Base-by-base conservation (phyloP, 2,113 vertebrate genomes). In the Mesitornis unicolor region DNA sequence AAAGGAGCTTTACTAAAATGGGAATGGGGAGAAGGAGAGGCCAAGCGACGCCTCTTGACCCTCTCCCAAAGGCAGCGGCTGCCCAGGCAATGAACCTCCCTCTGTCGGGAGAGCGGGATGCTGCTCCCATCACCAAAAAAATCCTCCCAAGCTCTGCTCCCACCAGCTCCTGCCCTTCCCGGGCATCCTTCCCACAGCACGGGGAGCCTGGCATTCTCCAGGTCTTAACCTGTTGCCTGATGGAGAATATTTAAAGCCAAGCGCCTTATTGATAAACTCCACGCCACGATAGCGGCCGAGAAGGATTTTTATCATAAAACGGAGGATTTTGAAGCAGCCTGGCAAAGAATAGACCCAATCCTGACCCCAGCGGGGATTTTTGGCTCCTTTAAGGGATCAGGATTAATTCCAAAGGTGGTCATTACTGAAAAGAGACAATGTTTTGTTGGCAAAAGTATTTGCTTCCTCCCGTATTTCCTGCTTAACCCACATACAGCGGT, bases 251-350 rank as follows among this genome's bases (percentile, higher is more conserved):
- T 54, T 84, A 70, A 87, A 95, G 73, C 69, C 56, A 20, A 45
- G 45, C 54, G 51, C 59, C 65, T 47, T 86, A 47, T 61, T 85
- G 59, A 77, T 48, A 81, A 73, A 42, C 42, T 56, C 63, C 3
- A 1, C 4, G 22, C 33, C 11, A 25, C 0, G 9, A 13, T 4
- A 17, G 38, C 1, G 4, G 19, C 35, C 7, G 61, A 36, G 38
- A 36, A 64, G 20, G 40, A 16, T 28, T 60, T 54, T 19, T 19
- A 11, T 26, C 21, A 17, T 25, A 36, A 42, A 63, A 29, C 3
- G 2, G 19, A 31, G 36, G 59, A 17, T 26, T 53, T 33, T 38
- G 69, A 73, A 57, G 54, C 35, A 68, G 48, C 22, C 38, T 53
- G 42, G 51, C 29, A 45, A 88, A 71, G 53, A 71, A n/a, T 2